Percentiles rank a stretch among this genome's conserved stretches.
Evolutionary conservation across 2,888 invertebrate species (phyloP).

Genomic region (Sacculina carcini): DNA sequence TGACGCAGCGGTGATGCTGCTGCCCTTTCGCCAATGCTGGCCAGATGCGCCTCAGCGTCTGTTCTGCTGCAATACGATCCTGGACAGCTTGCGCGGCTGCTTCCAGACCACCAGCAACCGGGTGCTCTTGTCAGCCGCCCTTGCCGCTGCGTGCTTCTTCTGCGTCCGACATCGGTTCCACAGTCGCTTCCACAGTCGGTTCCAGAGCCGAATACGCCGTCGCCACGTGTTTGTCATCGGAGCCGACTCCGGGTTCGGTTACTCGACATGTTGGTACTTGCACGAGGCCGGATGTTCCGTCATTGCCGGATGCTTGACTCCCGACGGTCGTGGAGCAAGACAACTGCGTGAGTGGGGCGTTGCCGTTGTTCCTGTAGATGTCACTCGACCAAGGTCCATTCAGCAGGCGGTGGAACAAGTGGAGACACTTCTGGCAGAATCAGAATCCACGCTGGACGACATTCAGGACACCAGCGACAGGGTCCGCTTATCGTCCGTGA

Average conservation of each 20-base stretch:
- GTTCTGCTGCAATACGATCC: too few relatives aligned
- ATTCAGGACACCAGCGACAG: conserved; percentile 14
- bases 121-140: neutral
- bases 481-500: conserved; percentile 48
- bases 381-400: neutral
- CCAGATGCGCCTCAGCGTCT: too few relatives aligned
- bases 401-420: neutral
- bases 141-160: neutral
- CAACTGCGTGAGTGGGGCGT: conserved; percentile 20
- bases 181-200: too few relatives aligned
- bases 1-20: too few relatives aligned
- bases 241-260: conserved; percentile 62
- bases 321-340: conserved; percentile 32
- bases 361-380: neutral
- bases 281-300: conserved; percentile 38
- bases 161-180: too few relatives aligned
- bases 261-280: conserved; percentile 35
- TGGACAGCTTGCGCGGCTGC: too few relatives aligned
- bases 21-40: too few relatives aligned
- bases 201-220: too few relatives aligned
- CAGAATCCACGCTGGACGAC: neutral
- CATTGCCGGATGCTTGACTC: conserved; percentile 42
- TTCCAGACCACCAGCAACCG: too few relatives aligned
- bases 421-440: too few relatives aligned
- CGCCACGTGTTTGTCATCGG: conserved; percentile 35